Percentiles rank a stretch among this genome's conserved stretches.
Evolutionary conservation across 2,113 vertebrate species (phyloP).

Genomic region (Microcebus murinus): DNA sequence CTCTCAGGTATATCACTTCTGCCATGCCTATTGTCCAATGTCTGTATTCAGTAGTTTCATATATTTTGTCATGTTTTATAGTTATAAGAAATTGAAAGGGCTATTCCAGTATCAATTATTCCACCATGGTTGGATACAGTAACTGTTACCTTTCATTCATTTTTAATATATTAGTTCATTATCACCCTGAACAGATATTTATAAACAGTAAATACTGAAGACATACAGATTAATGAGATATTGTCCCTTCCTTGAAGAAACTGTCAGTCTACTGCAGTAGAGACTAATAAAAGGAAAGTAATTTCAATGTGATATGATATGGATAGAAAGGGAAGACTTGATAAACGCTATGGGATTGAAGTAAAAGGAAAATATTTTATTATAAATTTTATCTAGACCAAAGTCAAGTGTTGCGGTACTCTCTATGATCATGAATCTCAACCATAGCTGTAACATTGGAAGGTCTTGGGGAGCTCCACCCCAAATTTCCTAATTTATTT

Average conservation of each 20-base stretch:
- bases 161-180: slow-evolving; percentile 46
- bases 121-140: neutral
- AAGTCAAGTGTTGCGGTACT: neutral
- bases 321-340: neutral
- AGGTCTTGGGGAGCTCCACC: neutral
- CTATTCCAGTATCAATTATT: neutral
- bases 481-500: neutral
- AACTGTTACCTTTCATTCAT: neutral
- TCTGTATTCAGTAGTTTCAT: neutral
- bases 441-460: neutral
- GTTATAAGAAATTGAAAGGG: neutral
- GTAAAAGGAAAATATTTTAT: neutral
- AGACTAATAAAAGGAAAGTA: neutral
- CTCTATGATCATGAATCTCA: neutral
- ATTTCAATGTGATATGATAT: neutral
- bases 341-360: neutral
- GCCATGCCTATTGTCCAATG: neutral
- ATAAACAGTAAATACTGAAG: neutral
- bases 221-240: neutral
- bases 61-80: neutral
- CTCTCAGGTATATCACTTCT: neutral
- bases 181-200: neutral
- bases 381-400: neutral
- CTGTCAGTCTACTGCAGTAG: neutral
- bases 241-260: neutral